These are phyloP conservation scores for Rhagium mordax DNA, from an alignment of 2,888 invertebrate species.

Conservation along the genomic window DNA sequence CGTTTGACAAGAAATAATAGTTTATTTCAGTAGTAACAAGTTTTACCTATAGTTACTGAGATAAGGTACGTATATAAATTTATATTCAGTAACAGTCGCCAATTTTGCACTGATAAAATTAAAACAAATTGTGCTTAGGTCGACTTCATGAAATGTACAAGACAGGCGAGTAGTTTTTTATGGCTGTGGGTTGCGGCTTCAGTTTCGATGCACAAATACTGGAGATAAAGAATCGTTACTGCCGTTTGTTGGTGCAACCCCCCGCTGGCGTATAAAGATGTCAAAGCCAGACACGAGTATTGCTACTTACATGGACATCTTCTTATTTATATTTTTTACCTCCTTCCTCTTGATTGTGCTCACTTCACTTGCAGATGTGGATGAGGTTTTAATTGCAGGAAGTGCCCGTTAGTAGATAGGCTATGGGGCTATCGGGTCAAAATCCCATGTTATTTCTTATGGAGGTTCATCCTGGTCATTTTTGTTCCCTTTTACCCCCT, in stretches of 20 bases:
- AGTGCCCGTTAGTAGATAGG: not conserved
- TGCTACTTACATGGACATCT: conserved; percentile 34
- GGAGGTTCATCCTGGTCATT: no score
- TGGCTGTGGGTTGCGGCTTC: conserved; percentile 35
- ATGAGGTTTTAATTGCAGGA: conserved; percentile 2
- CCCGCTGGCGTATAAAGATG: conserved; percentile 55
- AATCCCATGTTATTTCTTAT: no score
- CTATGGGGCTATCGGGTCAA: no score
- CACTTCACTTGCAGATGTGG: conserved; percentile 24
- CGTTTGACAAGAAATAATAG: no score
- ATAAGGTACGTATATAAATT: no score
- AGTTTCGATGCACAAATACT: conserved; percentile 48
- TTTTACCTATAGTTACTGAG: no score
- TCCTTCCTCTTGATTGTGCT: conserved; percentile 27
- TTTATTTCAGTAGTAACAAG: no score
- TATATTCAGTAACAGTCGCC: no score
- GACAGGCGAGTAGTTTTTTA: conserved; percentile 40
- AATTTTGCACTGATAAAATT: not conserved
- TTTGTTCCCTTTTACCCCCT: no score
- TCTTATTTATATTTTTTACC: conserved; percentile 34
- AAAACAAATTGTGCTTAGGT: conserved; percentile 1
- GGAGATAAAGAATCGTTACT: conserved; percentile 53
- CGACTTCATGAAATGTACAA: conserved; percentile 15
- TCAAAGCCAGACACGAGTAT: conserved; percentile 47
- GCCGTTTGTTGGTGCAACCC: conserved; percentile 52